phyloP scores from a whole-genome alignment of 2,113 vertebrate genomes.

The Geothlypis trichas region DNA sequence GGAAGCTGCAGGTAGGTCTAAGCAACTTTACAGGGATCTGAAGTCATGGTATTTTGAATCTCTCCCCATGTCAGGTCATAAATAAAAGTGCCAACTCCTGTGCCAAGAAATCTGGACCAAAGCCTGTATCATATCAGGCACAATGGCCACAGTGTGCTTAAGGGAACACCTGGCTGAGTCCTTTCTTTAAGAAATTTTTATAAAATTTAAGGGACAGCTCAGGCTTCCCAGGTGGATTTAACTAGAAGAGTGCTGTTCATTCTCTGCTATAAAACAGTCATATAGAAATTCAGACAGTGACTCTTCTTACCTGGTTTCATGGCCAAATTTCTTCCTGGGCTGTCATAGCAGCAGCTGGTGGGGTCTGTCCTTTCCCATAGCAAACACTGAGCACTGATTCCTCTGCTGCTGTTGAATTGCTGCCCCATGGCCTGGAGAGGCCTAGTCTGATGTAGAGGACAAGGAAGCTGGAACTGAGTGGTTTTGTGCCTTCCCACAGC shows the following conservation, averaged over 20 bases:
- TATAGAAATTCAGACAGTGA: neutral
- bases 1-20: slow-evolving; percentile 83
- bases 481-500: slow-evolving; percentile 71
- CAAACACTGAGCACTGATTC: neutral
- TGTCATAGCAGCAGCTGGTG: neutral
- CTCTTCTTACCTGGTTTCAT: neutral
- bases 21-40: neutral
- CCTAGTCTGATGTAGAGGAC: neutral
- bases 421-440: neutral
- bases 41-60: neutral
- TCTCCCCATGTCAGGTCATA: neutral
- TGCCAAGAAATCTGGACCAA: neutral
- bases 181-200: neutral
- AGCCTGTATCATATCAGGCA: neutral
- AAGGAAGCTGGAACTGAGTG: neutral
- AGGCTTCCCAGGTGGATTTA: neutral
- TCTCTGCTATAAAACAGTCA: neutral
- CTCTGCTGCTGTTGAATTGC: neutral
- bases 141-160: neutral
- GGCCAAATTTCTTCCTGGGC: neutral
- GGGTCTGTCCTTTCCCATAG: neutral
- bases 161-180: neutral
- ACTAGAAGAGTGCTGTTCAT: neutral
- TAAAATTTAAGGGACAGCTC: neutral
- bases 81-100: neutral